Conservation (phyloP, 2,888 invertebrate genomes). For the Eubasilissa splendida region DNA sequence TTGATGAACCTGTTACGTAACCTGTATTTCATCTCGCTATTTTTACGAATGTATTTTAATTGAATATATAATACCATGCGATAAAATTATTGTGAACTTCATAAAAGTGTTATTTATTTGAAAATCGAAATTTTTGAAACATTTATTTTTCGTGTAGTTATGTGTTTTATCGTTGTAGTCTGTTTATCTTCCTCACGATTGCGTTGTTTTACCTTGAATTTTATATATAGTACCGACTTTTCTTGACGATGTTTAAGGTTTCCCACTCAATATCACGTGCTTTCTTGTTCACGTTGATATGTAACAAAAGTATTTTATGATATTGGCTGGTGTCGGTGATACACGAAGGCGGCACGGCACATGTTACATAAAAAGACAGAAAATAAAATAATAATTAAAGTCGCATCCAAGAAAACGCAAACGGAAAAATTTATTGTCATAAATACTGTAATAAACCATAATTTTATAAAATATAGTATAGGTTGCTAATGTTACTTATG, state of each 20-base stretch:
- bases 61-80: slow-evolving; percentile 10
- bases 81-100: slow-evolving; percentile 1
- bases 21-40: slow-evolving; percentile 2
- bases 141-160: slow-evolving; percentile 7
- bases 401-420: too few relatives aligned
- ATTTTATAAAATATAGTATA: too few relatives aligned
- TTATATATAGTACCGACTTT: slow-evolving; percentile 6
- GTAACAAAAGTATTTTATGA: background rate
- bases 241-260: background rate
- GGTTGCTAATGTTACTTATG: too few relatives aligned
- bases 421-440: too few relatives aligned
- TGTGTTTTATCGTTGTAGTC: slow-evolving; percentile 21
- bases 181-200: slow-evolving; percentile 31
- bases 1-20: slow-evolving; percentile 21
- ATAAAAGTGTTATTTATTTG: slow-evolving; percentile 28
- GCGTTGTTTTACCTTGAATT: slow-evolving; percentile 16
- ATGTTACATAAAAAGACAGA: too few relatives aligned
- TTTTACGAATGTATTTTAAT: slow-evolving; percentile 20
- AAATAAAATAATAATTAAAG: too few relatives aligned
- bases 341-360: too few relatives aligned
- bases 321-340: too few relatives aligned
- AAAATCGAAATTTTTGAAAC: background rate
- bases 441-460: too few relatives aligned
- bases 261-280: too few relatives aligned
- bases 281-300: background rate